Evolutionary conservation across 2,113 vertebrate species (phyloP), one percentile per base, ranked within the genome.

Genomic region (Istiophorus platypterus): DNA sequence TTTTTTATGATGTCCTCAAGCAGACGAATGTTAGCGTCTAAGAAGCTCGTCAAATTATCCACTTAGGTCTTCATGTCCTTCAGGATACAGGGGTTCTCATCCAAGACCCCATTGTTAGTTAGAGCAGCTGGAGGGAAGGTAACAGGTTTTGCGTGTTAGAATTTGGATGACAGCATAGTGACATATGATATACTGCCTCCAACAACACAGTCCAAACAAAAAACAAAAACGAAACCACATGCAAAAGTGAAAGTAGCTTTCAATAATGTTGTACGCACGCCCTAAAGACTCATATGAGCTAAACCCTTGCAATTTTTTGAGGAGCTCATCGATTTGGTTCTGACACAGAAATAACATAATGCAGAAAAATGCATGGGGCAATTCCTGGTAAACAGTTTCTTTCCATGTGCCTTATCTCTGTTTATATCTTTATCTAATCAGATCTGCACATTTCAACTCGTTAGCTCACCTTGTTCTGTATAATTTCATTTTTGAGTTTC

Each of bases 21-120:
- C 18, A 85, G 68, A 45, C 8, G 14, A 63, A 93, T 77, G 14
- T 91, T 86, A 18, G 80, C 68, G 18, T 90, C 78, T 17, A 92
- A 2, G 37, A 78, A 80, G 26, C 13, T 42, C 41, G 80, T 85
- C 12, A 88, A 31, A 4, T 49, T 11, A n/a, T 71, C 14, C 24
- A 89, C n/a, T 51, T 90, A 80, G 41, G 34, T 45, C 49, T 84
- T 86, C n/a, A 91, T 2, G 2, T 85, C 78, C 75, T 61, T 90
- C 39, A 94, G 72, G 45, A 83, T 14, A 0, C 2, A 1, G n/a
- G 92, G 76, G 71, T 90, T 85, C 34, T 91, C 83, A 5, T 10
- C 66, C 59, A 90, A 54, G 12, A 92, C 58, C 1, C 70, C 72
- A 1, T 54, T 57, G 7, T 22, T 22, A n/a, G 63, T 61, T 3